Conservation (phyloP, 2,888 invertebrate genomes). For the Chrysodeixis includens region DNA sequence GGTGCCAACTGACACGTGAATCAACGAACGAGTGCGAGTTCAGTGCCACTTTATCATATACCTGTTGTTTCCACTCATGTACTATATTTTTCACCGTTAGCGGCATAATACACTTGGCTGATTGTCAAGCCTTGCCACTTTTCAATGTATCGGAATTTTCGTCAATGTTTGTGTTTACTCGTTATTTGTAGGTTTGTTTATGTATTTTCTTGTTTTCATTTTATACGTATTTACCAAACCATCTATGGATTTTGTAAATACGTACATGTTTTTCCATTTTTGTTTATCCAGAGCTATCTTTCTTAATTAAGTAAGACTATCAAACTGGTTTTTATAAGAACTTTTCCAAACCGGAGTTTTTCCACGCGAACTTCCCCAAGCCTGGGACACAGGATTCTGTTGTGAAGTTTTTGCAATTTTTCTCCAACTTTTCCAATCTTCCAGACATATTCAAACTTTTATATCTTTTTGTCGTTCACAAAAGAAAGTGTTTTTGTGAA, state of each 20-base stretch:
- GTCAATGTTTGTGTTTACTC: background rate
- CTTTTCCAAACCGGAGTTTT: background rate
- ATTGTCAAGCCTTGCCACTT: background rate
- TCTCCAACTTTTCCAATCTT: constrained; percentile 41
- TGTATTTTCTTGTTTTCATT: background rate
- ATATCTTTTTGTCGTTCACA: constrained; percentile 27
- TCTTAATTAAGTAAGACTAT: too few species aligned
- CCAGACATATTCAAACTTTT: constrained; percentile 46
- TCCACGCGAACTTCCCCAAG: constrained; percentile 13
- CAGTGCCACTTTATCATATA: constrained; percentile 73
- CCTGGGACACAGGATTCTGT: constrained; percentile 23
- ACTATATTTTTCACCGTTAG: constrained; percentile 15
- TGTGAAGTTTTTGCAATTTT: constrained; percentile 24
- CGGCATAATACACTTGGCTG: constrained; percentile 23
- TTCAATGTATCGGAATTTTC: constrained; percentile 5
- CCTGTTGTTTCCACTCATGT: constrained; percentile 59
- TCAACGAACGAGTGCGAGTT: constrained; percentile 70
- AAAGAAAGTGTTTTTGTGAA: constrained; percentile 22
- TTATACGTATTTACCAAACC: too few species aligned
- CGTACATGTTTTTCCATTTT: too few species aligned
- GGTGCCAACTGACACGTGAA: constrained; percentile 63
- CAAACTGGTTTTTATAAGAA: background rate
- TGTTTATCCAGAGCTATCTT: background rate
- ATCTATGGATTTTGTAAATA: too few species aligned
- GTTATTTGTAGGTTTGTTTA: background rate